Evolutionary conservation across 2,888 invertebrate species (phyloP).

Genomic region (Stictocephala bisonia): DNA sequence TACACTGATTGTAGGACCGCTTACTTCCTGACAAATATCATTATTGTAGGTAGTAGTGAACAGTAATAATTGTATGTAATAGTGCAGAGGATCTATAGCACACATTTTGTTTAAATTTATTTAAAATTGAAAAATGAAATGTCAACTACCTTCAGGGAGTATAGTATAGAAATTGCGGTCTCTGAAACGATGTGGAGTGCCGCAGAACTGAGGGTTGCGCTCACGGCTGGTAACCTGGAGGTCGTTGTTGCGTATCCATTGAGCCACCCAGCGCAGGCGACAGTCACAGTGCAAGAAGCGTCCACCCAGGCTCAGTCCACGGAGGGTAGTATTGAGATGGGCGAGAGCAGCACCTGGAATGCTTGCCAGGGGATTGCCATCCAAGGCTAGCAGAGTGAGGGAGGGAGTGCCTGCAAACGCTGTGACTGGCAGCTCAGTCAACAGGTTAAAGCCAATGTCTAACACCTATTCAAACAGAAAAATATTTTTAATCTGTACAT

Average conservation of each 20-base stretch:
- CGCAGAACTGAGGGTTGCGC: slow-evolving; percentile 92
- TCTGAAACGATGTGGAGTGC: slow-evolving; percentile 81
- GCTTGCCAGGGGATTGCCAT: slow-evolving; percentile 89
- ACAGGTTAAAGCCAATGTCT: slow-evolving; percentile 91
- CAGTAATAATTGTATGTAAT: no score
- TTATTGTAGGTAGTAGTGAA: no score
- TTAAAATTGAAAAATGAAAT: not conserved
- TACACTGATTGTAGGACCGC: no score
- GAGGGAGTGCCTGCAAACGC: slow-evolving; percentile 86
- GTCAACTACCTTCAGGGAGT: slow-evolving; percentile 74
- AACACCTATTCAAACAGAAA: slow-evolving; percentile 71
- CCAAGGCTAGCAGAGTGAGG: slow-evolving; percentile 87
- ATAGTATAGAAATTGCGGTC: slow-evolving; percentile 90
- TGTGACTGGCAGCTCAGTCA: slow-evolving; percentile 82
- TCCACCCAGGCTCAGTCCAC: slow-evolving; percentile 89
- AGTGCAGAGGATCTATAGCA: no score
- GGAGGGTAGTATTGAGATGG: slow-evolving; percentile 82
- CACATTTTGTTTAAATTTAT: no score
- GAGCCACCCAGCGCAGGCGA: slow-evolving; percentile 86
- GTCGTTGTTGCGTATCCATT: slow-evolving; percentile 89
- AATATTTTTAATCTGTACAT: no score
- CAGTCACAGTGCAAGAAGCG: slow-evolving; percentile 91
- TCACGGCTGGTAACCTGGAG: slow-evolving; percentile 93
- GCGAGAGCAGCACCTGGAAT: slow-evolving; percentile 82
- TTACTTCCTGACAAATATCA: no score